phyloP scores from a whole-genome alignment of 1,140 invertebrate species.

The Tetraneura akinire region DNA sequence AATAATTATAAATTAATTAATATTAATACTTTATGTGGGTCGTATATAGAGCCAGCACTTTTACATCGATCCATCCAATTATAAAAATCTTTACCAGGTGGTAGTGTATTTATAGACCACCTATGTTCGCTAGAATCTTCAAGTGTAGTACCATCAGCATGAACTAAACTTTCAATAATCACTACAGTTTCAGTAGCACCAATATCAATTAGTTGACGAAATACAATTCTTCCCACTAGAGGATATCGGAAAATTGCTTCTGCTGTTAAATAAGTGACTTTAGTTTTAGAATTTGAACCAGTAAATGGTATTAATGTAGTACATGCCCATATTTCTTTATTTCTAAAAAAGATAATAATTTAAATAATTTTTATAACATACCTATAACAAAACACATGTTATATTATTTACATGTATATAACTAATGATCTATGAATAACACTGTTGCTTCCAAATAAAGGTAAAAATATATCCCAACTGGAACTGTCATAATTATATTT shows the following conservation, averaged over 20 bases:
- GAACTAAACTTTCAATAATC: constrained; percentile 70
- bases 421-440: constrained; percentile 81
- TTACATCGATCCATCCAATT: constrained; percentile 85
- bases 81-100: constrained; percentile 82
- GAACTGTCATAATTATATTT: constrained; percentile 65
- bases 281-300: constrained; percentile 63
- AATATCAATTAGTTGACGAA: constrained; percentile 78
- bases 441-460: constrained; percentile 77
- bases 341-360: not conserved
- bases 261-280: constrained; percentile 72
- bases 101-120: constrained; percentile 67
- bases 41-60: constrained; percentile 76
- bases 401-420: constrained; percentile 69
- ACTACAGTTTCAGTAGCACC: constrained; percentile 81
- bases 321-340: constrained; percentile 64
- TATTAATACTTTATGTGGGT: constrained; percentile 72
- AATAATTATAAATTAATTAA: constrained; percentile 52
- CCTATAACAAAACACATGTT: not conserved
- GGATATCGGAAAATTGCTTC: constrained; percentile 68
- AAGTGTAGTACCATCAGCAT: constrained; percentile 79
- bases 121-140: constrained; percentile 71
- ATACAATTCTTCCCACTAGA: constrained; percentile 66
- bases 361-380: constrained; percentile 1
- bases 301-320: constrained; percentile 67
- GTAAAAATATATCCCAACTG: constrained; percentile 80